Evolutionary conservation across 2,888 invertebrate species (phyloP).

Genomic region (Orthosia cruda): DNA sequence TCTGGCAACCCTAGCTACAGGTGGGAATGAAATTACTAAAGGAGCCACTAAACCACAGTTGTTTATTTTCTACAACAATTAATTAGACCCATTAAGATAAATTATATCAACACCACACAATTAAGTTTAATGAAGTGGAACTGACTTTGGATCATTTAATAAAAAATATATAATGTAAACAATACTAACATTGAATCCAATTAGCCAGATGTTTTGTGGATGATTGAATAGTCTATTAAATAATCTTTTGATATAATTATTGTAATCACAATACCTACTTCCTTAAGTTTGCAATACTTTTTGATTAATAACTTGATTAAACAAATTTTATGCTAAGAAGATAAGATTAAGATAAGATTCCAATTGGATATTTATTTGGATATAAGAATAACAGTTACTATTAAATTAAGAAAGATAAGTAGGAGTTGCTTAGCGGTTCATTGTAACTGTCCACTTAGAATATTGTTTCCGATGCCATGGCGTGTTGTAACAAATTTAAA

Average conservation of each 20-base stretch:
- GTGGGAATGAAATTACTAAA: too few species aligned
- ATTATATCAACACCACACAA: too few species aligned
- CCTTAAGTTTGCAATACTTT: not conserved
- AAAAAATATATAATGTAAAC: not conserved
- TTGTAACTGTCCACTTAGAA: not conserved
- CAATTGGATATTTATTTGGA: not conserved
- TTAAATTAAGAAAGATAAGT: not conserved
- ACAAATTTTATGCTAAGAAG: not conserved
- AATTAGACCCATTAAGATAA: too few species aligned
- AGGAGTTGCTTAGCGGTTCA: not conserved
- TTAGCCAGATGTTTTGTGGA: not conserved
- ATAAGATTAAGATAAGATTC: not conserved
- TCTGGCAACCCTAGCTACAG: too few species aligned
- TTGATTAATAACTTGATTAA: not conserved
- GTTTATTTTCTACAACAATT: too few species aligned
- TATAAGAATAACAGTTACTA: not conserved
- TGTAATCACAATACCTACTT: not conserved
- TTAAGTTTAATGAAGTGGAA: not conserved
- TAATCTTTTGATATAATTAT: not conserved
- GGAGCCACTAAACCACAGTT: too few species aligned
- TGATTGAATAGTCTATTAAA: not conserved
- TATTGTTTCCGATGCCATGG: slow-evolving; percentile 5
- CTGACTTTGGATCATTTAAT: not conserved
- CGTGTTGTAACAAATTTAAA: slow-evolving; percentile 41
- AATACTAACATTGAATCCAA: not conserved